These are phyloP conservation scores for Chelidonichthys spinosus DNA, from an alignment of 2,797 vertebrate species.

Conservation along the genomic window DNA sequence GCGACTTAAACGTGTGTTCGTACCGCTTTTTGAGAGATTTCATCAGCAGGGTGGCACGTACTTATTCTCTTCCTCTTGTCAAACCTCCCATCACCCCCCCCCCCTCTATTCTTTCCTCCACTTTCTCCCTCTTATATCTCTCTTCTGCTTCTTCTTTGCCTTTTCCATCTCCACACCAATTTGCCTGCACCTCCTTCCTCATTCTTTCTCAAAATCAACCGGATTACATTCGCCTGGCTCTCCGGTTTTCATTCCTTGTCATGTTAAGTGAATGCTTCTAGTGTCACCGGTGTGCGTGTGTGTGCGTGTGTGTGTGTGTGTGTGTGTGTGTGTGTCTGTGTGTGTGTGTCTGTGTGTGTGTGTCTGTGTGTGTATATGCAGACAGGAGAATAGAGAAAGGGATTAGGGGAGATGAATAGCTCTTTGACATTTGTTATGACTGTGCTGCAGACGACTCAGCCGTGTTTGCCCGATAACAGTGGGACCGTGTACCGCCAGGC, in stretches of 20 bases:
- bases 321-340: neutral
- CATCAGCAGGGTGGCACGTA: slow-evolving; percentile 10
- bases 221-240: slow-evolving; percentile 36
- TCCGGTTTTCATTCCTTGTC: slow-evolving; percentile 30
- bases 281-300: slow-evolving; percentile 19
- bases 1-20: slow-evolving; percentile 15
- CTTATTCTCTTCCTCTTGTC: slow-evolving; percentile 23
- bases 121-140: neutral
- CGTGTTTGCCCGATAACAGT: slow-evolving; percentile 57
- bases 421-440: slow-evolving; percentile 75
- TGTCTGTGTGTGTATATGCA: slow-evolving; percentile 6
- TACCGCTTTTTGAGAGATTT: slow-evolving; percentile 24
- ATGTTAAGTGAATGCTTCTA: slow-evolving; percentile 38
- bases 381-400: slow-evolving; percentile 43
- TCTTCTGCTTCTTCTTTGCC: slow-evolving; percentile 4
- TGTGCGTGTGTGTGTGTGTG: neutral
- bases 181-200: slow-evolving; percentile 27
- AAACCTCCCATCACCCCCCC: neutral
- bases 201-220: slow-evolving; percentile 14
- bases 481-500: slow-evolving; percentile 61
- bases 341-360: neutral
- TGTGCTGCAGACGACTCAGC: slow-evolving; percentile 53
- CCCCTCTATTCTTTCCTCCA: neutral
- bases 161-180: slow-evolving; percentile 17
- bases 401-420: slow-evolving; percentile 71